These are phyloP conservation scores for Melitaea athalia DNA, from an alignment of 2,888 invertebrate genomes.

Conservation along the genomic window DNA sequence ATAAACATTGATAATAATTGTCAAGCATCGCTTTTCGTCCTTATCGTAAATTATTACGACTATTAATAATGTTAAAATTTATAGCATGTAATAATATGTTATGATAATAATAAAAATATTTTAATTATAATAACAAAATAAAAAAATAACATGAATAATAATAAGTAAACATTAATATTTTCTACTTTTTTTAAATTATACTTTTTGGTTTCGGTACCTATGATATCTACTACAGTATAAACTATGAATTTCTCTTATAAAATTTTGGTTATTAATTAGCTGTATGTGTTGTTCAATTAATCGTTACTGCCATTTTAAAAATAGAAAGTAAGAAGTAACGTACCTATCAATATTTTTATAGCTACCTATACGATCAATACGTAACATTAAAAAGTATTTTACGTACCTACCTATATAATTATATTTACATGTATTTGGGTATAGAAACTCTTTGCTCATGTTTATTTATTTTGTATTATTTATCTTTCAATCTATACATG, in stretches of 20 bases:
- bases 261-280: too few species aligned
- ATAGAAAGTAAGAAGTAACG: too few species aligned
- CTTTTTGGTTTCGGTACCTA: too few species aligned
- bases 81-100: slow-evolving; percentile 5
- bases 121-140: not conserved
- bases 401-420: too few species aligned
- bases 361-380: not conserved
- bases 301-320: too few species aligned
- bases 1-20: slow-evolving; percentile 38
- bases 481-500: slow-evolving; percentile 26
- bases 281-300: too few species aligned
- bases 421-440: not conserved
- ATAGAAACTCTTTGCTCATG: not conserved
- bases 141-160: not conserved
- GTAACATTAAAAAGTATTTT: not conserved
- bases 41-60: slow-evolving; percentile 41
- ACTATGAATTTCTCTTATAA: not conserved
- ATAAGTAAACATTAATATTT: not conserved
- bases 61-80: slow-evolving; percentile 13
- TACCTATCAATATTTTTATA: not conserved
- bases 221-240: not conserved
- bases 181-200: too few species aligned
- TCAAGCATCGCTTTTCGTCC: slow-evolving; percentile 48
- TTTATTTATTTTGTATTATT: slow-evolving; percentile 27
- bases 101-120: not conserved